phyloP scores from a whole-genome alignment of 2,113 vertebrate species.

The Glaucomys volans region DNA sequence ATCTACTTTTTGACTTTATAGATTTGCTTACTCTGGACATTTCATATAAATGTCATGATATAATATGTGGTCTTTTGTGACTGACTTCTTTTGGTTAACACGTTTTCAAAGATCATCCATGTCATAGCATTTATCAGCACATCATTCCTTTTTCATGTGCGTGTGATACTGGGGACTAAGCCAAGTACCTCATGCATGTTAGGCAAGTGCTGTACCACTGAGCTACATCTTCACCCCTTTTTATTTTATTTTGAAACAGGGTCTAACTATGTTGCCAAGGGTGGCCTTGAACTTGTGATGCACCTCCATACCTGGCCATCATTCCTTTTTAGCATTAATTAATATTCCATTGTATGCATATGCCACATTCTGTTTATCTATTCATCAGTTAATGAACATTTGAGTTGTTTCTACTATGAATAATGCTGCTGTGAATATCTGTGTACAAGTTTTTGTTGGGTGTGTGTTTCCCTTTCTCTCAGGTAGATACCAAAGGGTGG shows the following conservation, averaged over 20 bases:
- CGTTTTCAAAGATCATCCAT: constrained; percentile 27
- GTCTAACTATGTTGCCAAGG: no score
- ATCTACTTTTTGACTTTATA: neutral
- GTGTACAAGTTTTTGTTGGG: no score
- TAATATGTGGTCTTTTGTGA: neutral
- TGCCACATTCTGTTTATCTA: neutral
- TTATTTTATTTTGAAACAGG: no score
- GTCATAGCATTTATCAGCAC: neutral
- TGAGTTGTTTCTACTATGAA: no score
- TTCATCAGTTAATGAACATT: neutral
- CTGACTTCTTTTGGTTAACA: constrained; percentile 12
- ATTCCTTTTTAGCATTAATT: constrained; percentile 10
- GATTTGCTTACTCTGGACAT: neutral
- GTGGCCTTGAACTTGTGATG: no score
- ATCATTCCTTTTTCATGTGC: neutral
- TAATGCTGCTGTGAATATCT: no score
- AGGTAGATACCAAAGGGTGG: no score
- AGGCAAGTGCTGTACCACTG: neutral
- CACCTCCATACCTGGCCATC: no score
- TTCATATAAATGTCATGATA: constrained; percentile 13
- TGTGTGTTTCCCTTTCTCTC: no score
- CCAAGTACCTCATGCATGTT: neutral
- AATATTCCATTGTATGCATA: neutral
- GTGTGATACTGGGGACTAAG: neutral
- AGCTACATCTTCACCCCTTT: neutral